phyloP scores from a whole-genome alignment of 2,888 invertebrate species.

The Sacculina carcini region DNA sequence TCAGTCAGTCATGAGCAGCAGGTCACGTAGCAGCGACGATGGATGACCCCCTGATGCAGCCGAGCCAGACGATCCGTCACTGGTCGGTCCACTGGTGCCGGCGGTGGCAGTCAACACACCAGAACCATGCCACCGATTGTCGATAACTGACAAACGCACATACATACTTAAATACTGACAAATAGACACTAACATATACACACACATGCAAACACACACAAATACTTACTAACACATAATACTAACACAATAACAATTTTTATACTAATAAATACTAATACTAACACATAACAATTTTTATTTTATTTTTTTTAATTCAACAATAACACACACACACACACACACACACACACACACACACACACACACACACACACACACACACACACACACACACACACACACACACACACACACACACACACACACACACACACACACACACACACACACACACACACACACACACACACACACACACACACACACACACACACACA shows the following conservation, averaged over 20 bases:
- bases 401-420: background rate
- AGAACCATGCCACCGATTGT: too few relatives aligned
- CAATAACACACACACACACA: background rate
- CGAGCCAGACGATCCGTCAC: too few relatives aligned
- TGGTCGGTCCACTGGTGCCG: too few relatives aligned
- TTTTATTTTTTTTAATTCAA: background rate
- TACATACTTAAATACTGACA: background rate
- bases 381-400: background rate
- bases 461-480: background rate
- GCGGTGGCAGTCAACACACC: too few relatives aligned
- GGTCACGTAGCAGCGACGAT: too few relatives aligned
- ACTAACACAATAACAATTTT: background rate
- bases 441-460: background rate
- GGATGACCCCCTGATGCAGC: too few relatives aligned
- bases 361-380: background rate
- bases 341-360: background rate
- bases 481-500: slow-evolving; percentile 2
- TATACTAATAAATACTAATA: background rate
- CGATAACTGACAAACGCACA: background rate
- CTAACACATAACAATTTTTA: background rate
- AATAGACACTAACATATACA: background rate
- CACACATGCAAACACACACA: background rate
- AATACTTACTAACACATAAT: background rate
- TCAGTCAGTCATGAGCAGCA: too few relatives aligned
- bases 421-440: background rate